Conservation (phyloP, 1,140 invertebrate genomes). For the Protaetia brevitarsis region DNA sequence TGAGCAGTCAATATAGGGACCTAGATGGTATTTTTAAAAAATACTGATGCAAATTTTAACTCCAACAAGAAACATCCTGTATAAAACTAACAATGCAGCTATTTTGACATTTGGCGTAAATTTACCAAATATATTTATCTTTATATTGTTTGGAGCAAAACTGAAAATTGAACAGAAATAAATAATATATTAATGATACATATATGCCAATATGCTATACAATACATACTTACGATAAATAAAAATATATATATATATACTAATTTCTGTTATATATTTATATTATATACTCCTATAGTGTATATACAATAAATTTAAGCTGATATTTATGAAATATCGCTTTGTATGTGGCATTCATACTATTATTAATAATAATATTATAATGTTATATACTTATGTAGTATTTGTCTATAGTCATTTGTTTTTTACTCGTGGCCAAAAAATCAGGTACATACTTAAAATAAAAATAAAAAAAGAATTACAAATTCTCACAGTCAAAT, state of each 20-base stretch:
- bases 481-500: not conserved
- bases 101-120: no score
- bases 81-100: no score
- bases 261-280: not conserved
- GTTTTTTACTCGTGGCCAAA: not conserved
- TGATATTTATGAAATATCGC: conserved; percentile 12
- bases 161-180: no score
- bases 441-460: conserved; percentile 12
- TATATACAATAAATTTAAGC: not conserved
- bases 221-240: not conserved
- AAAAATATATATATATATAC: not conserved
- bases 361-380: not conserved
- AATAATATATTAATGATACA: no score
- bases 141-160: no score
- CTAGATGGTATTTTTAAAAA: no score
- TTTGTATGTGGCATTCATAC: not conserved
- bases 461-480: not conserved
- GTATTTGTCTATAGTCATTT: not conserved
- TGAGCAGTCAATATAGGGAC: no score
- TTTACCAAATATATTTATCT: no score
- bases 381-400: not conserved
- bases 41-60: no score
- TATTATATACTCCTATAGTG: not conserved
- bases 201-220: not conserved
- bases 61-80: no score